Evolutionary conservation across 2,113 vertebrate species (phyloP).

Genomic region (Alosa alosa): DNA sequence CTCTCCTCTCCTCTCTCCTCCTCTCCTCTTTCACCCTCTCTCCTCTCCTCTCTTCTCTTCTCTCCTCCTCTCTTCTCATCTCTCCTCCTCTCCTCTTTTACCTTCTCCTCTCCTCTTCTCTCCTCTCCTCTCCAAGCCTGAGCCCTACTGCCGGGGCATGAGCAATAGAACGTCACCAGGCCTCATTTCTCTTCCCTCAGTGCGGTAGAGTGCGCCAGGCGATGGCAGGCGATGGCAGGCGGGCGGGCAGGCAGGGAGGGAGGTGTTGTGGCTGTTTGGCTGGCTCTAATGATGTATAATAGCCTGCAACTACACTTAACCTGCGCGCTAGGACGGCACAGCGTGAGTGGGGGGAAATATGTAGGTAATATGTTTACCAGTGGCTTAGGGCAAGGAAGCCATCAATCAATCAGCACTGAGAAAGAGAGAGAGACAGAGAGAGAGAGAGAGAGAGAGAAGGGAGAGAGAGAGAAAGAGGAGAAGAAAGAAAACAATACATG

Average conservation of each 20-base stretch:
- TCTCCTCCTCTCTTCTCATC: neutral
- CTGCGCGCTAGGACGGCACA: slow-evolving; percentile 71
- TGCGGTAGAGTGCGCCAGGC: slow-evolving; percentile 49
- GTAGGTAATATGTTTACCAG: slow-evolving; percentile 14
- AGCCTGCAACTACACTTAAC: slow-evolving; percentile 94
- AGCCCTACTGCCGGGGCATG: slow-evolving; percentile 45
- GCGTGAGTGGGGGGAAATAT: slow-evolving; percentile 5
- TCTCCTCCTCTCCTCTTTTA: slow-evolving; percentile 19
- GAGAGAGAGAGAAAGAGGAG: neutral
- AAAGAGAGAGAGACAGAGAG: neutral
- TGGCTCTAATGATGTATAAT: slow-evolving; percentile 94
- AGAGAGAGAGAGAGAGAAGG: neutral
- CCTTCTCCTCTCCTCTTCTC: neutral
- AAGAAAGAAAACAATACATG: neutral
- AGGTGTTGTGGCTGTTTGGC: slow-evolving; percentile 68
- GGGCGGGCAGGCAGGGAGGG: neutral
- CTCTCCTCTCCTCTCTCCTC: neutral
- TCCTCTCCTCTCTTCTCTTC: neutral
- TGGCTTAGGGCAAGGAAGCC: neutral
- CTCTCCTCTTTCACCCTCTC: too few species aligned
- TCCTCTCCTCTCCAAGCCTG: neutral
- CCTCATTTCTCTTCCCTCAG: slow-evolving; percentile 73
- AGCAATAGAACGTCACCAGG: slow-evolving; percentile 63
- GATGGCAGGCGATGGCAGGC: too few species aligned
- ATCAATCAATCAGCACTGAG: neutral